A percentile compares a stretch with the other conserved stretches of the same genome.
These are phyloP conservation scores for Dusona sp. DNA, from an alignment of 2,888 invertebrate species.

Conservation along the genomic window DNA sequence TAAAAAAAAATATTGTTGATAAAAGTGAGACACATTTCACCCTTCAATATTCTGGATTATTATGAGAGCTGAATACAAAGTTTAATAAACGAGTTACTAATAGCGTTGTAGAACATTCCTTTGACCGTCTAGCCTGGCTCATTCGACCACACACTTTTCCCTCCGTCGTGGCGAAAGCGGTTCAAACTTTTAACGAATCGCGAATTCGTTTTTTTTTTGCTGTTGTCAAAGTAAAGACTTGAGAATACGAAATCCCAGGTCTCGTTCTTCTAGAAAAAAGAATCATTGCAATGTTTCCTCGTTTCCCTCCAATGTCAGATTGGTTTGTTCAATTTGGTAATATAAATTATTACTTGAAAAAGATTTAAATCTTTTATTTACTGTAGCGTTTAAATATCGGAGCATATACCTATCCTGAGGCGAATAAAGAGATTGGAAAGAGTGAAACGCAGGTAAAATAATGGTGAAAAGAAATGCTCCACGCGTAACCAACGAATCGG, in stretches of 20 bases:
- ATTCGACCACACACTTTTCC: not conserved
- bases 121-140: slow-evolving; percentile 13
- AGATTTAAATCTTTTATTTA: too few relatives aligned
- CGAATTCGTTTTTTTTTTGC: not conserved
- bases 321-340: too few relatives aligned
- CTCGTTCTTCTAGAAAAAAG: not conserved
- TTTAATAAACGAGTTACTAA: slow-evolving; percentile 26
- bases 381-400: too few relatives aligned
- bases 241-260: not conserved
- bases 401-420: too few relatives aligned
- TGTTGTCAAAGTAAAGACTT: not conserved
- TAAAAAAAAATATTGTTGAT: slow-evolving; percentile 10
- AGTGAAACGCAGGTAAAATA: not conserved
- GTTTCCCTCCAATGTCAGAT: too few relatives aligned
- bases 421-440: not conserved
- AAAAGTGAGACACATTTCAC: not conserved
- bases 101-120: slow-evolving; percentile 15
- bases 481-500: not conserved
- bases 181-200: not conserved
- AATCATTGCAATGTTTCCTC: too few relatives aligned
- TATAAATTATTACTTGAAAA: too few relatives aligned
- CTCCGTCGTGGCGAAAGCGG: not conserved
- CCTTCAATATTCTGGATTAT: not conserved
- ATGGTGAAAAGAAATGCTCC: not conserved
- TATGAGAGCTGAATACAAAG: slow-evolving; percentile 9